Conservation (phyloP, 2,797 vertebrate genomes). For the Galago senegalensis region DNA sequence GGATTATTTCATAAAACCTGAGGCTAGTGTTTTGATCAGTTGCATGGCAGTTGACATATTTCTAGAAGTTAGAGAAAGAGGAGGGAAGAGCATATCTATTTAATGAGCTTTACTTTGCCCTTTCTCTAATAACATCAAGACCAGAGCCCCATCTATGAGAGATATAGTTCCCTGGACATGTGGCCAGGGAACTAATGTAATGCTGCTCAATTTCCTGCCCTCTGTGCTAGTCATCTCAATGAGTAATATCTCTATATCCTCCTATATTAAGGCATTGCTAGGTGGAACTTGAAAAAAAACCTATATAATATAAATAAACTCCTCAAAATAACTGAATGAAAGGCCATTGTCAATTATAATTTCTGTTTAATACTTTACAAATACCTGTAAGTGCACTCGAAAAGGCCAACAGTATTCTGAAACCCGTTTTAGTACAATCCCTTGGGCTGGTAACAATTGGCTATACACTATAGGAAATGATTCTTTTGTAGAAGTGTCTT, state of each 20-base stretch:
- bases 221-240: neutral
- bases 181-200: neutral
- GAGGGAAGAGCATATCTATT: neutral
- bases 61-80: conserved; percentile 18
- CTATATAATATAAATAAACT: conserved; percentile 13
- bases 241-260: conserved; percentile 45
- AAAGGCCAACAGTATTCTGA: conserved; percentile 19
- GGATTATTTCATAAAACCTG: conserved; percentile 39
- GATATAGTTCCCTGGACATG: neutral
- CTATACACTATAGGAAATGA: neutral
- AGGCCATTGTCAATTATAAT: neutral
- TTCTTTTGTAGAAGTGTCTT: neutral
- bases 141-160: conserved; percentile 7
- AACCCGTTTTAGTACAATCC: neutral
- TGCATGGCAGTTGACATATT: neutral
- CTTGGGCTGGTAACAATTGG: neutral
- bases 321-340: neutral
- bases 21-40: conserved; percentile 37
- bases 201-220: neutral
- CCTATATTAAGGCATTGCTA: neutral
- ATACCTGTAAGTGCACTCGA: conserved; percentile 20
- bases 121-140: conserved; percentile 39
- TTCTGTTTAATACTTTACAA: conserved; percentile 47
- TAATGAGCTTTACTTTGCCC: conserved; percentile 33
- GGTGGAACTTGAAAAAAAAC: conserved; percentile 53